Conservation (phyloP, 1,140 invertebrate species). For the Triops cancriformis region DNA sequence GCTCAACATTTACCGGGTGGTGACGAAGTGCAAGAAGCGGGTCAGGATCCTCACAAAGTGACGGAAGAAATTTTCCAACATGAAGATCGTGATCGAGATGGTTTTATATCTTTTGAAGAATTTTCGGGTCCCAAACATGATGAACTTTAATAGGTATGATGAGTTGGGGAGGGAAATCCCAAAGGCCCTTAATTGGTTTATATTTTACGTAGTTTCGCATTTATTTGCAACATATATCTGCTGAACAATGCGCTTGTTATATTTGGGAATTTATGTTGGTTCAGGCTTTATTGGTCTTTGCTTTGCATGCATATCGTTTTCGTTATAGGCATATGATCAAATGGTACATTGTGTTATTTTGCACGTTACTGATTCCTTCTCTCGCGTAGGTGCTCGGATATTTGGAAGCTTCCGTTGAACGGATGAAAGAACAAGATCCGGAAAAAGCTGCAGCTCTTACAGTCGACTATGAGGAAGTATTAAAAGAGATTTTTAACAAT, state of each 20-base stretch:
- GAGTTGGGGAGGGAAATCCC: constrained; percentile 10
- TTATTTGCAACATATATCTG: constrained; percentile 6
- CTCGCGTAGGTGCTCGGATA: constrained; percentile 20
- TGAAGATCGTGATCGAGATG: constrained; percentile 91
- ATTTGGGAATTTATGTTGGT: not conserved
- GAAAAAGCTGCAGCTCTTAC: constrained; percentile 10
- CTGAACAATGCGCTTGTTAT: not conserved
- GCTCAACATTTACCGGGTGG: constrained; percentile 36
- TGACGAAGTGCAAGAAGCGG: constrained; percentile 73
- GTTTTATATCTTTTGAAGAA: constrained; percentile 89
- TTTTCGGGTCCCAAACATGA: constrained; percentile 95
- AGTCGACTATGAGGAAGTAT: constrained; percentile 37
- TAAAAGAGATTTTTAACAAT: constrained; percentile 92
- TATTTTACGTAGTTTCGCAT: constrained; percentile 4
- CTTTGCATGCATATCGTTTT: not conserved
- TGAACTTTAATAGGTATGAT: constrained; percentile 61
- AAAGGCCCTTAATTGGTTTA: constrained; percentile 7
- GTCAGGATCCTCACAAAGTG: constrained; percentile 82
- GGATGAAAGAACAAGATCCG: constrained; percentile 22
- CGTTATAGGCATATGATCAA: not conserved
- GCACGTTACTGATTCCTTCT: constrained; percentile 15
- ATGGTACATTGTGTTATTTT: not conserved
- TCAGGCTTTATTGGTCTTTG: not conserved
- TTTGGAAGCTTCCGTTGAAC: constrained; percentile 22
- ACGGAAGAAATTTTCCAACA: constrained; percentile 95